A percentile compares a stretch with the other conserved stretches of the same genome.
These are phyloP conservation scores for Lerista edwardsae DNA, from an alignment of 2,797 vertebrate genomes.

Conservation along the genomic window DNA sequence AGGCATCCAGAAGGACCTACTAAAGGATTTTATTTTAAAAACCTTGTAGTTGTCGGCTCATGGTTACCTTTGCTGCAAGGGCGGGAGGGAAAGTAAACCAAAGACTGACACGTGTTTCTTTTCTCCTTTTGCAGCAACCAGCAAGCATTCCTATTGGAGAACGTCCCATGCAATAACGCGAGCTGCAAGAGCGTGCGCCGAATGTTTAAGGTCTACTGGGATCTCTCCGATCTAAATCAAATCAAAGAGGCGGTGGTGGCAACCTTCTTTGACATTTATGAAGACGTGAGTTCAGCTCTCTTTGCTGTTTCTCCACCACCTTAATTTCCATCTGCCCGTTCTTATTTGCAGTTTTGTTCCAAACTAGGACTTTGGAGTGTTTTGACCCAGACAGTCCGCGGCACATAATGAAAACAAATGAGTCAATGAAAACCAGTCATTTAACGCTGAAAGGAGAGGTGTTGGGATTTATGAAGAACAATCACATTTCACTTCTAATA, in stretches of 20 bases:
- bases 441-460: conserved; percentile 14
- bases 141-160: conserved; percentile 93
- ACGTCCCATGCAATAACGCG: conserved; percentile 84
- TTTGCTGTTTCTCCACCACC: conserved; percentile 19
- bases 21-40: background rate
- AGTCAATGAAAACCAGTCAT: conserved; percentile 30
- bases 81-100: background rate
- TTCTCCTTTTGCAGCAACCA: conserved; percentile 79
- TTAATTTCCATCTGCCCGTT: conserved; percentile 35
- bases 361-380: background rate
- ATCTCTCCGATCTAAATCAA: conserved; percentile 87
- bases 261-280: conserved; percentile 97
- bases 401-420: conserved; percentile 46
- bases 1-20: too few species aligned
- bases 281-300: conserved; percentile 88
- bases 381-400: conserved; percentile 31
- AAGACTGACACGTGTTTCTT: conserved; percentile 26
- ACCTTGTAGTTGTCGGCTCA: background rate
- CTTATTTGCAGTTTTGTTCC: conserved; percentile 16
- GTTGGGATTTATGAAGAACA: conserved; percentile 12
- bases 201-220: conserved; percentile 93
- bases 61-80: background rate
- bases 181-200: conserved; percentile 81
- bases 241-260: conserved; percentile 87
- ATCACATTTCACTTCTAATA: background rate